Conservation (phyloP, 2,797 vertebrate genomes). For the Anniella stebbinsi region DNA sequence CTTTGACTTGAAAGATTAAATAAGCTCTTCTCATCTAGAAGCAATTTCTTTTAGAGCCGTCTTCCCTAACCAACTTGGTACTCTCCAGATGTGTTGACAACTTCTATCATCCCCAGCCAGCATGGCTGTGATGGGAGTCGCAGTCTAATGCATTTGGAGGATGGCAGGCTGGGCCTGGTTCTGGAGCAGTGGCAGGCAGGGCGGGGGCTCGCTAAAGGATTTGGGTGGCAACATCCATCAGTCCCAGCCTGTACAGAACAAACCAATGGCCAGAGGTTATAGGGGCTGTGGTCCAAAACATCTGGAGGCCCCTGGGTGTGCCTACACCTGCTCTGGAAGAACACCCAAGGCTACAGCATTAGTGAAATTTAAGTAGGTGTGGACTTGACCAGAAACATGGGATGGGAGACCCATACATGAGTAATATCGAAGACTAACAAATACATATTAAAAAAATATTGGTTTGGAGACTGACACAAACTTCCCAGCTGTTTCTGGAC, state of each 20-base stretch:
- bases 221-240: neutral
- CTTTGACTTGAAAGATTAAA: neutral
- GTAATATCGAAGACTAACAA: neutral
- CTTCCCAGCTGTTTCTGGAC: neutral
- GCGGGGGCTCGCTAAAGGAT: neutral
- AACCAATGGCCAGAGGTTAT: too few relatives aligned
- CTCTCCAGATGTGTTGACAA: neutral
- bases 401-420: neutral
- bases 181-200: neutral
- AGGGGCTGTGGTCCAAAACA: neutral
- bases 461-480: too few relatives aligned
- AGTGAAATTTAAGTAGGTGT: neutral
- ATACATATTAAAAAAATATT: neutral
- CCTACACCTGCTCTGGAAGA: neutral
- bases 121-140: neutral
- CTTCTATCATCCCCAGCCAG: neutral
- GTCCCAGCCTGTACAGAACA: neutral
- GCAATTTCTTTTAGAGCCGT: neutral
- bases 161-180: neutral
- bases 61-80: neutral
- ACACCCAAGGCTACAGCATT: neutral
- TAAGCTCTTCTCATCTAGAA: neutral
- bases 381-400: neutral
- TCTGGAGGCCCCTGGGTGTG: neutral
- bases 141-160: neutral